Evolutionary conservation across 1,140 invertebrate species (phyloP).

Genomic region (Bilobella aurantiaca): DNA sequence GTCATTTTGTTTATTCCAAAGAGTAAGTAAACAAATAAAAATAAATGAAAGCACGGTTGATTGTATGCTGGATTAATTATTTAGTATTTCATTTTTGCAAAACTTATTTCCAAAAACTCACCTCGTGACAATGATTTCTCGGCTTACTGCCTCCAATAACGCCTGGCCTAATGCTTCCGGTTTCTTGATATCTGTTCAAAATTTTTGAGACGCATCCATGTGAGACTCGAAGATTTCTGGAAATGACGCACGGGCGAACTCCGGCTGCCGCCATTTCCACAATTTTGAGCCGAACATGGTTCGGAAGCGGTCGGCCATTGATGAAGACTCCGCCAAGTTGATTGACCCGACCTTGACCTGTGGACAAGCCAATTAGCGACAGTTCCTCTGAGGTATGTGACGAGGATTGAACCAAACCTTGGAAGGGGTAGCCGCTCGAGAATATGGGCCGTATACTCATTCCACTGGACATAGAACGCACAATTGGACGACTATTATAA

Average conservation of each 20-base stretch:
- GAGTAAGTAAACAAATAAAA: no score
- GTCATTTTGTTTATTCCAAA: no score
- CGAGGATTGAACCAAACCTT: no score
- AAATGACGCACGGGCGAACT: slow-evolving; percentile 46
- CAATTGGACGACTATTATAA: no score
- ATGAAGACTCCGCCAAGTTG: slow-evolving; percentile 48
- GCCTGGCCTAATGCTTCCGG: slow-evolving; percentile 45
- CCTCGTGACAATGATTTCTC: slow-evolving; percentile 39
- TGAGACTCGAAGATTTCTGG: slow-evolving; percentile 45
- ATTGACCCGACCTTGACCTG: slow-evolving; percentile 45
- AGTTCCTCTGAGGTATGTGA: no score
- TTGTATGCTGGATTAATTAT: no score
- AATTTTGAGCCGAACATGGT: slow-evolving; percentile 45
- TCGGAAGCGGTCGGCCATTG: slow-evolving; percentile 45
- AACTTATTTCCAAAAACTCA: slow-evolving; percentile 37
- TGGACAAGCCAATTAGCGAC: no score
- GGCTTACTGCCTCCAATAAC: slow-evolving; percentile 41
- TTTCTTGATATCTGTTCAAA: slow-evolving; percentile 47
- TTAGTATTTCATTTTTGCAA: no score
- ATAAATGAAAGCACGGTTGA: no score
- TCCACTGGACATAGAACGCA: slow-evolving; percentile 35
- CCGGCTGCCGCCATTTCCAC: slow-evolving; percentile 46
- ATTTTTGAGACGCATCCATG: slow-evolving; percentile 49
- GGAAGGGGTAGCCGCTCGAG: slow-evolving; percentile 38
- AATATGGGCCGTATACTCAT: slow-evolving; percentile 38